Evolutionary conservation across 2,797 vertebrate genomes (phyloP), one percentile per base, ranked within the genome.

Genomic region (Etheostoma perlongum): DNA sequence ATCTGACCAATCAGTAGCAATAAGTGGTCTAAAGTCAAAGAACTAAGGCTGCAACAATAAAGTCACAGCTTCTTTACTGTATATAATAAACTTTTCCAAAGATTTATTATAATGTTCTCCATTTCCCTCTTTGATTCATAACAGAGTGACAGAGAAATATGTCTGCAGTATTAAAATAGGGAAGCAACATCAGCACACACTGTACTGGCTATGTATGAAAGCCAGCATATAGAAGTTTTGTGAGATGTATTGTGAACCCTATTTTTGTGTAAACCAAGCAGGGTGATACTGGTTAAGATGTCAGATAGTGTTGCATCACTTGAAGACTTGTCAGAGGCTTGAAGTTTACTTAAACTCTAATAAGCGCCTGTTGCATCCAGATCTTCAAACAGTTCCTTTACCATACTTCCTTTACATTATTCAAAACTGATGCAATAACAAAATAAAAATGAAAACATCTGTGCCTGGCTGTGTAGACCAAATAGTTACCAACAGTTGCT

Each of bases 1-100:
- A 1, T n/a, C 54, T 61, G 21, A 62, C 63, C 27, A 78, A 55
- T 67, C 63, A 49, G 59, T 19, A 14, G 40, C 40, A 60, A 16
- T 54, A 73, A 40, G 42, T 58, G 11, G 36, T 27, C n/a, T 51
- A 14, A 54, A 74, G 58, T 70, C 46, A 52, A 46, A 69, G 61
- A 55, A 27, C n/a, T 36, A 5, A 42, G n/a, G 23, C 54, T 69
- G 33, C 60, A 70, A 48, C 6, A 65, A 27, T 44, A 15, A 19
- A 57, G 8, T 15, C 53, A 30, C 46, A 52, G 36, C 14, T 52
- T 57, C 5, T 42, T 2, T 11, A 21, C 2, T 69, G 21, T 25
- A 54, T 67, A 6, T 54, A 33, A 64, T 40, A 53, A 10, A 36
- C 2, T 16, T 71, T 25, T 18, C 42, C 18, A 44, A 16, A 46